phyloP scores from a whole-genome alignment of 2,113 vertebrate genomes.

The Sinocyclocheilus anophthalmus region DNA sequence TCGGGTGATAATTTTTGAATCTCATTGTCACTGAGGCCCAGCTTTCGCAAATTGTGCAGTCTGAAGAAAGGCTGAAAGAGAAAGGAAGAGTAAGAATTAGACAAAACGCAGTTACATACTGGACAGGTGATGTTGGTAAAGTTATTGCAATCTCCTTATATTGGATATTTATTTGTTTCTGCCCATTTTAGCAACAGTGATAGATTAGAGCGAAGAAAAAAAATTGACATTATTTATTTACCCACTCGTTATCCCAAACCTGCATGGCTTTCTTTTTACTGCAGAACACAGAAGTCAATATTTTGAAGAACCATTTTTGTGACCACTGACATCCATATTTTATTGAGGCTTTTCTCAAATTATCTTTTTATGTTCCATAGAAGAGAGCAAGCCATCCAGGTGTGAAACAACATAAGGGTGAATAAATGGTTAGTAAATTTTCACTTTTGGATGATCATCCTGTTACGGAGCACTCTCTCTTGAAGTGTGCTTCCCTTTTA shows the following conservation, averaged over 20 bases:
- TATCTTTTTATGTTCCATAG: neutral
- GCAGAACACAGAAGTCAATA: too few relatives aligned
- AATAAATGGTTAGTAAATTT: neutral
- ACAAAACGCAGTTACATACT: neutral
- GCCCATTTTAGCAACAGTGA: too few relatives aligned
- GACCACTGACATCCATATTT: too few relatives aligned
- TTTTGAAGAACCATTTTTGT: too few relatives aligned
- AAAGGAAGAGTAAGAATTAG: neutral
- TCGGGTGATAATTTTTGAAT: conserved; percentile 95
- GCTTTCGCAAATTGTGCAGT: conserved; percentile 90
- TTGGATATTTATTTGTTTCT: neutral
- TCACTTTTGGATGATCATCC: neutral
- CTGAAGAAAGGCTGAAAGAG: conserved; percentile 89
- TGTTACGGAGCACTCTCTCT: too few relatives aligned
- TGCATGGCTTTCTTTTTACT: neutral
- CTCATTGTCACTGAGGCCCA: conserved; percentile 96
- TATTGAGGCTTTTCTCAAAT: too few relatives aligned
- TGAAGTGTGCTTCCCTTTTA: neutral
- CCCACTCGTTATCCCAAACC: too few relatives aligned
- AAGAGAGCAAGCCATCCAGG: neutral
- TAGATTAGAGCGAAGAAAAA: neutral
- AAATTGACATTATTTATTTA: neutral
- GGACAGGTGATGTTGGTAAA: neutral
- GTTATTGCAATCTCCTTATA: neutral
- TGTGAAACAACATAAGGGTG: neutral